phyloP scores from a whole-genome alignment of 2,113 vertebrate species.

The Daphoenositta chrysoptera region DNA sequence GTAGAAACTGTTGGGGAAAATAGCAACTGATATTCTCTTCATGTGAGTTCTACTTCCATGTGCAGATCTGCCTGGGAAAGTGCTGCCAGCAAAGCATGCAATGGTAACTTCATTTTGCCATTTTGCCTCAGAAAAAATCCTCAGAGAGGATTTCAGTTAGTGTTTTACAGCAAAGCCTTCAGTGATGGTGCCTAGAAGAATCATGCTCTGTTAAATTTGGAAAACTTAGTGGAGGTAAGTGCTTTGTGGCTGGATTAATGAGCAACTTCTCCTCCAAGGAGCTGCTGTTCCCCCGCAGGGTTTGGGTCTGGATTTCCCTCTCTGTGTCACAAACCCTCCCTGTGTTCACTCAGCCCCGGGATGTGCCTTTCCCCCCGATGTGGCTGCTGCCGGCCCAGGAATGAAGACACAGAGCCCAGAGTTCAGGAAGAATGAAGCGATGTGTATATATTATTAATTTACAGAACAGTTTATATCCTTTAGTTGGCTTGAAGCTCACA shows the following conservation, averaged over 20 bases:
- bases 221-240: not conserved
- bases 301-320: slow-evolving; percentile 11
- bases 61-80: not conserved
- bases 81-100: not conserved
- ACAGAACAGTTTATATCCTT: no score
- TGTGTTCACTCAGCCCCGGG: not conserved
- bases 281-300: not conserved
- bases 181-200: not conserved
- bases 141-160: not conserved
- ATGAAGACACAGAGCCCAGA: no score
- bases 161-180: not conserved
- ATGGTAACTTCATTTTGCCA: not conserved
- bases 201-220: not conserved
- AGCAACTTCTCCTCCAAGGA: slow-evolving; percentile 61
- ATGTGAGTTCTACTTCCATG: not conserved
- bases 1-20: not conserved
- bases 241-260: slow-evolving; percentile 63
- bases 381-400: no score
- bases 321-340: not conserved
- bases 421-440: no score
- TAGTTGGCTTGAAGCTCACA: no score
- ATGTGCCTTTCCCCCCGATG: slow-evolving; percentile 60
- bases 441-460: no score
- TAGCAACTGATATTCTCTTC: not conserved
- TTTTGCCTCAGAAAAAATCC: not conserved